These are phyloP conservation scores for Leptinotarsa juncta DNA, from an alignment of 2,888 invertebrate genomes.

Conservation along the genomic window DNA sequence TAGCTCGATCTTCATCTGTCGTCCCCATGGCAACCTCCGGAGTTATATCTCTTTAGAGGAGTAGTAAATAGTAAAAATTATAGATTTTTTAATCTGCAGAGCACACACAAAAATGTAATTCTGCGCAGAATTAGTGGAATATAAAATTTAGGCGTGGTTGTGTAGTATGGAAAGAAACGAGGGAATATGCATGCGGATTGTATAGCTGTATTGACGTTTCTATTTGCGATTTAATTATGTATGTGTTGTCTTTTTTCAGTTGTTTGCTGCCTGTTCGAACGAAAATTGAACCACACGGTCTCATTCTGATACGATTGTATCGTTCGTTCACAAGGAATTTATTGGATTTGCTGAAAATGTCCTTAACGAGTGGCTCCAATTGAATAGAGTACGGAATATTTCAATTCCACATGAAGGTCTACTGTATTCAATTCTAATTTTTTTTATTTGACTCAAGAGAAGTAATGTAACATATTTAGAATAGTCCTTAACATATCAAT, in stretches of 20 bases:
- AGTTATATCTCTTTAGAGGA: constrained; percentile 55
- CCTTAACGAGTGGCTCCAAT: background rate
- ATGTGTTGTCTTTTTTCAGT: constrained; percentile 59
- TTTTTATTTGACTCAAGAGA: too few relatives aligned
- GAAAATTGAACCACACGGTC: background rate
- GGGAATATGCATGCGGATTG: constrained; percentile 58
- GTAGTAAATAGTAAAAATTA: constrained; percentile 62
- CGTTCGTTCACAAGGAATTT: background rate
- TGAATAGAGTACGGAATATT: background rate
- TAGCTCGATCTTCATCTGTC: constrained; percentile 51
- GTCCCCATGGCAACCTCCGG: constrained; percentile 50
- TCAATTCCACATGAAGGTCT: background rate
- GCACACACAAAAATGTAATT: constrained; percentile 62
- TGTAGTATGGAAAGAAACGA: constrained; percentile 39
- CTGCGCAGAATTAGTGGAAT: constrained; percentile 66
- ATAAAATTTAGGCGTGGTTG: constrained; percentile 67
- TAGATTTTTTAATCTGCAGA: constrained; percentile 64
- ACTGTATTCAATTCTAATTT: too few relatives aligned
- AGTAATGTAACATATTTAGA: too few relatives aligned
- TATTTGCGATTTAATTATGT: constrained; percentile 66
- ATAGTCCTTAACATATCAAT: too few relatives aligned
- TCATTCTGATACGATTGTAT: background rate
- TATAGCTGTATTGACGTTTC: constrained; percentile 66
- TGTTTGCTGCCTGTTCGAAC: constrained; percentile 5
- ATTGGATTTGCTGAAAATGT: background rate